Evolutionary conservation across 2,113 vertebrate genomes (phyloP), one percentile per base, ranked within the genome.

Genomic region (Tragelaphus buxtoni): DNA sequence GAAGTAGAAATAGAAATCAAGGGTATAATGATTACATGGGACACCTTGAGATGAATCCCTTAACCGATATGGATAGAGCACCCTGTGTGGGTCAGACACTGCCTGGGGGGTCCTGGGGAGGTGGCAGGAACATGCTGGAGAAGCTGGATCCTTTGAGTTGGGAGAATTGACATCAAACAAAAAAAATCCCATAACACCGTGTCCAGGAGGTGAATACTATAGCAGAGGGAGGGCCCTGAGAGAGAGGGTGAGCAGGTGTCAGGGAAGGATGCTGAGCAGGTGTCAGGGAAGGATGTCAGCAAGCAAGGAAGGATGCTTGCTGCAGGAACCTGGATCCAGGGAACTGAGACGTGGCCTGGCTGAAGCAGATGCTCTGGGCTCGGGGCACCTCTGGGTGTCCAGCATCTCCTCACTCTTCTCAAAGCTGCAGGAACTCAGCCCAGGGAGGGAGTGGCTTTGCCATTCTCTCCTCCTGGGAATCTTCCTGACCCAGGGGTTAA

Each of bases 1-100:
- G 45, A 76, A 82, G 45, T 24, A 82, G n/a, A 47, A 55, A 82
- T 47, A 82, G 45, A 35, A 55, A 74, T 95, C 76, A 91, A 55
- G 76, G 45, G 35, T 63, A 3, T 61, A 26, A 72, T 18, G 30
- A 87, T 76, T 58, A 35, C 39, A 4, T 13, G 45, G 61, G 35
- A 88, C 20, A 82, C 4, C 14, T 13, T 72, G 45, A 30, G 9
- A 18, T 30, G n/a, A 30, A 82, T 45, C 81, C 61, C 39, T 42
- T 39, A 35, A 56, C 20, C 9, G 5, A 30, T 16, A 51, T 30
- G 16, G 79, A n/a, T 11, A 47, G 63, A 45, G 14, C 2, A 1
- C 26, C 24, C 8, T 49, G 58, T 28, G 7, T 63, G 47, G 28
- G 9, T 49, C 0, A 2, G 81, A 22, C 2, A 7, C 6, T 58